Evolutionary conservation across 2,888 invertebrate species (phyloP).

Genomic region (Orthonevra nobilis): DNA sequence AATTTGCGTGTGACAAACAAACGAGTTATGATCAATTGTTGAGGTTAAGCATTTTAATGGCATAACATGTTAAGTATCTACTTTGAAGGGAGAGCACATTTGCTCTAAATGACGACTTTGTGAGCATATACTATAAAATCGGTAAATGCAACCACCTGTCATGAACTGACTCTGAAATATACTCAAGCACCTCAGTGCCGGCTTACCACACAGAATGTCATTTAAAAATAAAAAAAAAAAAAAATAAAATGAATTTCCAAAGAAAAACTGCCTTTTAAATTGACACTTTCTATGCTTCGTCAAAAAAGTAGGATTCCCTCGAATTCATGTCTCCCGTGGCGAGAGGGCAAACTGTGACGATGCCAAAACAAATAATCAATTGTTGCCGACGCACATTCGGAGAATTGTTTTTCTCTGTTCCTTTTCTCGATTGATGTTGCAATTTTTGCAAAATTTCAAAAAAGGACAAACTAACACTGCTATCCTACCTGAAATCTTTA

Average conservation of each 20-base stretch:
- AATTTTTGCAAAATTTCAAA: slow-evolving; percentile 47
- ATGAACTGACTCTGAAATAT: neutral
- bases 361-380: slow-evolving; percentile 65
- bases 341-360: slow-evolving; percentile 54
- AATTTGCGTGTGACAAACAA: slow-evolving; percentile 53
- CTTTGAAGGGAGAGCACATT: no score
- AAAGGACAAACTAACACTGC: neutral
- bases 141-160: slow-evolving; percentile 15
- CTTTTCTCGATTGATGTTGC: slow-evolving; percentile 41
- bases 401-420: neutral
- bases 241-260: neutral
- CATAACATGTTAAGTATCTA: no score
- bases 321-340: slow-evolving; percentile 12
- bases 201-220: neutral
- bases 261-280: slow-evolving; percentile 16
- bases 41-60: slow-evolving; percentile 51
- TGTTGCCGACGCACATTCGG: slow-evolving; percentile 28
- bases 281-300: slow-evolving; percentile 21
- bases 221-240: no score
- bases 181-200: neutral
- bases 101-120: no score
- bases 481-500: slow-evolving; percentile 34
- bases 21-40: slow-evolving; percentile 52
- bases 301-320: neutral
- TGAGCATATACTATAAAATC: no score